Base-by-base conservation (phyloP, 2,797 vertebrate genomes). In the Adrianichthys oophorus region DNA sequence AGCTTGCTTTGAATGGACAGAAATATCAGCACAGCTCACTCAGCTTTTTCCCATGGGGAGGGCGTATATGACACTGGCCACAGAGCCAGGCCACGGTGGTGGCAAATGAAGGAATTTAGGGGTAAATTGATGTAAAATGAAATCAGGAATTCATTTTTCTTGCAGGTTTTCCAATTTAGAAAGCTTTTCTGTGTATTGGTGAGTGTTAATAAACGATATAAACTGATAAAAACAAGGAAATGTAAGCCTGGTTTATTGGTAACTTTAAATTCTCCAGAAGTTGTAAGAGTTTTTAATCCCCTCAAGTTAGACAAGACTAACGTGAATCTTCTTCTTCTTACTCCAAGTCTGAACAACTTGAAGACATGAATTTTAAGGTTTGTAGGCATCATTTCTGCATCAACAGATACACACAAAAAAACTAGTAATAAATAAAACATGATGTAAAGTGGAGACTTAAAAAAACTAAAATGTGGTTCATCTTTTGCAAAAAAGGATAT, bases 1-100 rank as follows among this genome's bases (percentile, higher is more conserved):
- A 32, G 54, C 59, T 48, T 15, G 17, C 53, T 79, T 74, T 78
- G 60, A 26, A 54, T 16, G 47, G 67, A 71, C 49, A 50, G 60
- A 56, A 56, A 63, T 72, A 76, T 72, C 70, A 62, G 66, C 26
- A 41, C 52, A 46, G 64, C 68, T 80, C 70, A 58, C 47, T 78
- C 77, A 68, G 65, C 61, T 56, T 48, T 56, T 41, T 41, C 78
- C 76, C 66, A 3, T 41, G 74, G 72, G 61, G 45, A 71, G 77
- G 61, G 65, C 29, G 61, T 40, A 58, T 24, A 48, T 59, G 62
- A 70, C 65, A 44, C 17, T 1, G 42, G 61, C 40, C 48, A 61
- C 21, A 32, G 48, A 56, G 55, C 58, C 59, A 19, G 51, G 49
- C 73, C 17, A 4, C 16, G 2, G 75, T 48, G 54, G 24, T 56